Percentiles rank a stretch among this genome's conserved stretches.
Evolutionary conservation across 2,797 vertebrate genomes (phyloP).

Genomic region (Enteromius treurensis): DNA sequence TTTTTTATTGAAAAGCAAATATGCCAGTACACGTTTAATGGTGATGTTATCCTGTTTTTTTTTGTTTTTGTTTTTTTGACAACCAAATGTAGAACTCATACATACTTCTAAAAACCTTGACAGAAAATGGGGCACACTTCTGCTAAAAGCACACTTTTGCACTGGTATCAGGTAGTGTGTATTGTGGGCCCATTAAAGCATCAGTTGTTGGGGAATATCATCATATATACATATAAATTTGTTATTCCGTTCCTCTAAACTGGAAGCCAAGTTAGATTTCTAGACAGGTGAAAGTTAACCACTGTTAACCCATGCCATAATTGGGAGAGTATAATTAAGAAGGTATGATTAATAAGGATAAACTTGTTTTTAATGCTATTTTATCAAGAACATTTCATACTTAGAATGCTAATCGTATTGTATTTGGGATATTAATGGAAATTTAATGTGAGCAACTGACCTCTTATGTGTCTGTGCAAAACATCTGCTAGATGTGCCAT

Average conservation of each 20-base stretch:
- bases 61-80: not conserved
- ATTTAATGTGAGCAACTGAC: conserved; percentile 17
- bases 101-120: not conserved
- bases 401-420: conserved; percentile 13
- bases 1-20: conserved; percentile 11
- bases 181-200: not conserved
- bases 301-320: conserved; percentile 53
- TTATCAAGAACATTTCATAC: conserved; percentile 20
- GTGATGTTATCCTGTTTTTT: conserved; percentile 12
- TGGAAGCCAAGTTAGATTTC: conserved; percentile 55
- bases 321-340: conserved; percentile 56
- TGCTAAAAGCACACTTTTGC: conserved; percentile 1
- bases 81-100: not conserved
- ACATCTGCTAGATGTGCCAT: conserved; percentile 58
- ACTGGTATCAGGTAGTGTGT: conserved; percentile 6
- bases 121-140: not conserved
- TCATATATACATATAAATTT: not conserved
- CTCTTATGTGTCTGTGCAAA: conserved; percentile 39
- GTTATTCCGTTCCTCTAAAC: conserved; percentile 36
- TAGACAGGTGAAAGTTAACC: conserved; percentile 51
- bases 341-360: conserved; percentile 31
- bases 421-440: conserved; percentile 44
- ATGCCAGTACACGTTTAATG: conserved; percentile 35
- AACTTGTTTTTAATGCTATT: conserved; percentile 11
- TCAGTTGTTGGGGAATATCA: not conserved